phyloP scores from a whole-genome alignment of 2,888 invertebrate genomes.

The Epirrhoe tristata region DNA sequence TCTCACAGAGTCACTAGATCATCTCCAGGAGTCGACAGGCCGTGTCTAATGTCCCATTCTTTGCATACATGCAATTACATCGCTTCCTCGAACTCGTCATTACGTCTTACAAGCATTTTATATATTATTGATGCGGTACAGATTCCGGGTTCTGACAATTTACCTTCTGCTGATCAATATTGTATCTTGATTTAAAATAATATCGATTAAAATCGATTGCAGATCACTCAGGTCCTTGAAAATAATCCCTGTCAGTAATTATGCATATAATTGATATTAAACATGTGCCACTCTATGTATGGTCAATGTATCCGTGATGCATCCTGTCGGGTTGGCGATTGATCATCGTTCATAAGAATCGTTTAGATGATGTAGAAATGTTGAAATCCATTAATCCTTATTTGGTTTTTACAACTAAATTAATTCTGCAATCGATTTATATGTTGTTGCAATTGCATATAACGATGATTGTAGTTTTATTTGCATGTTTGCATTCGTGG shows the following conservation, averaged over 20 bases:
- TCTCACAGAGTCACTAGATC: slow-evolving; percentile 60
- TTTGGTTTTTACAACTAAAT: slow-evolving; percentile 31
- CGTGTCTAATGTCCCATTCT: slow-evolving; percentile 60
- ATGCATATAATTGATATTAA: slow-evolving; percentile 34
- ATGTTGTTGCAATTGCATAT: slow-evolving; percentile 44
- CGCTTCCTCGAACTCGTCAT: slow-evolving; percentile 63
- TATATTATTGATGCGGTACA: slow-evolving; percentile 60
- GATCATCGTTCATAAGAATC: slow-evolving; percentile 58
- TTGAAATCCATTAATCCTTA: slow-evolving; percentile 33
- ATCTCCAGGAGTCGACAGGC: slow-evolving; percentile 35
- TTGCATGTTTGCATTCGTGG: slow-evolving; percentile 39
- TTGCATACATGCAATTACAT: slow-evolving; percentile 57
- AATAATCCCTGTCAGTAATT: slow-evolving; percentile 29
- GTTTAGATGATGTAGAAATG: slow-evolving; percentile 46
- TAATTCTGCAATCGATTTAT: slow-evolving; percentile 43
- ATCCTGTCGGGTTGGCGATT: slow-evolving; percentile 46
- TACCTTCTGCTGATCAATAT: slow-evolving; percentile 33
- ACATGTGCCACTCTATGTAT: slow-evolving; percentile 55
- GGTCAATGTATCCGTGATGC: slow-evolving; percentile 52
- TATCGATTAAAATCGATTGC: slow-evolving; percentile 31
- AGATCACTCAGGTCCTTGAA: slow-evolving; percentile 32
- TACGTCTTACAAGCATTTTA: slow-evolving; percentile 50
- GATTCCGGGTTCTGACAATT: slow-evolving; percentile 59
- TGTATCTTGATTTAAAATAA: slow-evolving; percentile 26
- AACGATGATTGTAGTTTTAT: slow-evolving; percentile 35